Evolutionary conservation across 2,797 vertebrate species (phyloP).

Genomic region (Pithecia hirsuta): DNA sequence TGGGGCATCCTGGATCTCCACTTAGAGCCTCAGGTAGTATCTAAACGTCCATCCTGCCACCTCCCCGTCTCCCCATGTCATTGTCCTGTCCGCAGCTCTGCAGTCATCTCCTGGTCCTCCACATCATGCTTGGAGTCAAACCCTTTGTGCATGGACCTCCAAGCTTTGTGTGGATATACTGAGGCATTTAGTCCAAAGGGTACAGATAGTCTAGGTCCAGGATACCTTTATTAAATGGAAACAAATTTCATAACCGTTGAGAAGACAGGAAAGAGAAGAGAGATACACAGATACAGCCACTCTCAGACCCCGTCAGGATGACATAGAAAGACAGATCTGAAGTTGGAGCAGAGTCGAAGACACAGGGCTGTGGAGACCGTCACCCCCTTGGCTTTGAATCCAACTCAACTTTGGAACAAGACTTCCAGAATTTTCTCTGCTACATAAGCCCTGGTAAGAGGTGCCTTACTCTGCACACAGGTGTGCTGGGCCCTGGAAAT

Average conservation of each 20-base stretch:
- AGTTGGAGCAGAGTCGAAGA: background rate
- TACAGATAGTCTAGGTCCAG: background rate
- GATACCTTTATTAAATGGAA: background rate
- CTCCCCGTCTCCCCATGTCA: background rate
- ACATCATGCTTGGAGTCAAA: background rate
- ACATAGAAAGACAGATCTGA: background rate
- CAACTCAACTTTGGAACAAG: background rate
- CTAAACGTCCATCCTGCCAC: background rate
- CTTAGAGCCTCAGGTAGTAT: background rate
- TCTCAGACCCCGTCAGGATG: background rate
- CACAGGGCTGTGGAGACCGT: background rate
- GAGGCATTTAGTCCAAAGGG: background rate
- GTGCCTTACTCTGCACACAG: background rate
- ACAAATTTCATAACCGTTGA: background rate
- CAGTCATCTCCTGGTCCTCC: background rate
- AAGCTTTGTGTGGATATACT: background rate
- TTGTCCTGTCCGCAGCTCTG: background rate
- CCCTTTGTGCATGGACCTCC: background rate
- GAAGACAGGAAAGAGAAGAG: background rate
- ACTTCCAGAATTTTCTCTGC: background rate
- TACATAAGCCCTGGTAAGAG: background rate
- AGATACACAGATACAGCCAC: background rate
- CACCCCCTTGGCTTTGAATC: background rate
- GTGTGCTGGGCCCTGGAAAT: background rate
- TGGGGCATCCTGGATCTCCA: background rate